phyloP scores from a whole-genome alignment of 2,113 vertebrate species.

The Hyperopisus bebe region DNA sequence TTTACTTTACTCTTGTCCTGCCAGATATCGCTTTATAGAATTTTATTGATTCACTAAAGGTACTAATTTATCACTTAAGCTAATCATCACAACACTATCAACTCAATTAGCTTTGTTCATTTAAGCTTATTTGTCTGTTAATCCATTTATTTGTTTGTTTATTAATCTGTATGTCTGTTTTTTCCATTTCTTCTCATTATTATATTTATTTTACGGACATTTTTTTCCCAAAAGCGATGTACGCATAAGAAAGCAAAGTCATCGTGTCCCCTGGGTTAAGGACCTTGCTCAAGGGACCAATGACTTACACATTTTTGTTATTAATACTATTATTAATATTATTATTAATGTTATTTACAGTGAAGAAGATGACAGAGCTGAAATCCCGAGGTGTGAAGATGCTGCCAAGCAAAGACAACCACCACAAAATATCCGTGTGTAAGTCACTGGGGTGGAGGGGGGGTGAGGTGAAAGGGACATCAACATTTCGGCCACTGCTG shows the following conservation, averaged over 20 bases:
- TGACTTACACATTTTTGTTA: background rate
- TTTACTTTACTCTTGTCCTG: background rate
- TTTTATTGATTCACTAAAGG: background rate
- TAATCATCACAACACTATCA: background rate
- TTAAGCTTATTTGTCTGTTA: background rate
- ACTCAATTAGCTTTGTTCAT: background rate
- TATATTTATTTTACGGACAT: background rate
- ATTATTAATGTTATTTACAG: slow-evolving; percentile 54
- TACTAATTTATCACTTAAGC: background rate
- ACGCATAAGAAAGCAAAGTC: background rate
- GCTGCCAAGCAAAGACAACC: slow-evolving; percentile 94
- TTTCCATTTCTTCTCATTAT: background rate
- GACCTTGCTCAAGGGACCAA: background rate
- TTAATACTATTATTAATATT: background rate
- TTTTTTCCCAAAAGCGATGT: background rate
- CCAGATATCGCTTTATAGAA: background rate
- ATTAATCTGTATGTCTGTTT: background rate
- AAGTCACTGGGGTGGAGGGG: slow-evolving; percentile 56
- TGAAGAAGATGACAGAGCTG: slow-evolving; percentile 96
- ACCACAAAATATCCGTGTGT: slow-evolving; percentile 98
- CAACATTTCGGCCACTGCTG: background rate
- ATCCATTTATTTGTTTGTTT: background rate
- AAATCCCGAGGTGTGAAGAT: slow-evolving; percentile 97
- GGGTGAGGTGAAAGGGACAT: background rate
- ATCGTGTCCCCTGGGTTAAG: background rate